Conservation (phyloP, 2,113 vertebrate genomes). For the Indri indri region DNA sequence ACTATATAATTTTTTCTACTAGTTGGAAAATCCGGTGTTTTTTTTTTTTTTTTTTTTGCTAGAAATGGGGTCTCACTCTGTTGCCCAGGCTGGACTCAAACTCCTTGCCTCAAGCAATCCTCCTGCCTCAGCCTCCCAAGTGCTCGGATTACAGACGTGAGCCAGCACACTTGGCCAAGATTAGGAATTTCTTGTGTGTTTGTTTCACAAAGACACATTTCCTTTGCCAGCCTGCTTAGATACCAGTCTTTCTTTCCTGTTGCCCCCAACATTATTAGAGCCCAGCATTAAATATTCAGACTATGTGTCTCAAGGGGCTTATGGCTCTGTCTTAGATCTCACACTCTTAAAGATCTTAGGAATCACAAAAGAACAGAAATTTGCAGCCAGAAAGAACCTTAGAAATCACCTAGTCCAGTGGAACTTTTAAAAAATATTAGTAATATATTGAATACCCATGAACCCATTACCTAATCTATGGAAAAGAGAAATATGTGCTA, state of each 20-base stretch:
- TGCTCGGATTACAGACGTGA: no score
- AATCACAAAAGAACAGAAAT: constrained; percentile 31
- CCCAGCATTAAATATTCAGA: constrained; percentile 45
- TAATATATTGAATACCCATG: not conserved
- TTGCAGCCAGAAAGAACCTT: not conserved
- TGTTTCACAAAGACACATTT: constrained; percentile 5
- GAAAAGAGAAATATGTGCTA: not conserved
- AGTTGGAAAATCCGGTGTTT: not conserved
- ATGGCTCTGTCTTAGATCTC: not conserved
- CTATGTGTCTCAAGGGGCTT: not conserved
- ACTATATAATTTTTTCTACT: constrained; percentile 24
- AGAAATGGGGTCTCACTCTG: no score
- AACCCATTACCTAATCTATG: not conserved
- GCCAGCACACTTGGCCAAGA: not conserved
- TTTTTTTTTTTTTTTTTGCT: not conserved
- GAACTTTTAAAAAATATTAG: not conserved
- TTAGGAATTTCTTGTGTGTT: not conserved
- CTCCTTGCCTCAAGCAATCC: no score
- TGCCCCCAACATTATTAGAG: not conserved
- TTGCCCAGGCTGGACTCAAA: no score
- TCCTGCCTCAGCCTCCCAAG: no score
- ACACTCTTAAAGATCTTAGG: not conserved
- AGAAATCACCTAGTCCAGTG: not conserved
- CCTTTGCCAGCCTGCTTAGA: constrained; percentile 44
- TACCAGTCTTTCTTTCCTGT: not conserved